Percentiles rank a stretch among this genome's conserved stretches.
These are phyloP conservation scores for Conomelus anceps DNA, from an alignment of 2,888 invertebrate genomes.

Conservation along the genomic window DNA sequence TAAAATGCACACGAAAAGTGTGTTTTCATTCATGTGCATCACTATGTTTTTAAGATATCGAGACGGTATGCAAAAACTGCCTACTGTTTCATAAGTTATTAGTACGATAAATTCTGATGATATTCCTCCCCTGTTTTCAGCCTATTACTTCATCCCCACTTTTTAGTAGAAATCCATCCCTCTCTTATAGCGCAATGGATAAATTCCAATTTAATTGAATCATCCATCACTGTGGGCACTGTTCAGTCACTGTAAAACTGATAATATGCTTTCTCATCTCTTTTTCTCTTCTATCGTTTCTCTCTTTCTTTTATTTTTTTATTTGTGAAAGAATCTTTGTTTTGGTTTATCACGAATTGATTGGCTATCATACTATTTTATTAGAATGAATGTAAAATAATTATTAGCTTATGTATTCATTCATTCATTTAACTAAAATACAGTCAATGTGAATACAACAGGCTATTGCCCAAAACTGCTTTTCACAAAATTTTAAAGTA, in stretches of 20 bases:
- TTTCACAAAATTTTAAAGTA: no score
- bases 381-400: no score
- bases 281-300: neutral
- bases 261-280: neutral
- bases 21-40: no score
- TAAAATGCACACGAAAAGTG: no score
- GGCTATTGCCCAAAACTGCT: no score
- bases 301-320: neutral
- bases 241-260: neutral
- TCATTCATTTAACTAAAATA: no score
- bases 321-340: neutral
- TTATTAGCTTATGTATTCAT: no score
- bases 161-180: neutral
- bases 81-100: neutral
- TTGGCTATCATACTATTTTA: neutral
- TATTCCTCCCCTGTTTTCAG: neutral
- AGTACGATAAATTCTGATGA: neutral
- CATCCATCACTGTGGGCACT: neutral
- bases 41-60: neutral
- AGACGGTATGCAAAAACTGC: no score
- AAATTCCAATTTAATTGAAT: neutral
- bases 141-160: neutral
- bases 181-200: neutral
- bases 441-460: no score
- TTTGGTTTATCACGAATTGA: neutral